A percentile compares a stretch with the other conserved stretches of the same genome.
Evolutionary conservation across 1,140 invertebrate genomes (phyloP).

Genomic region (Drosophila sp.): DNA sequence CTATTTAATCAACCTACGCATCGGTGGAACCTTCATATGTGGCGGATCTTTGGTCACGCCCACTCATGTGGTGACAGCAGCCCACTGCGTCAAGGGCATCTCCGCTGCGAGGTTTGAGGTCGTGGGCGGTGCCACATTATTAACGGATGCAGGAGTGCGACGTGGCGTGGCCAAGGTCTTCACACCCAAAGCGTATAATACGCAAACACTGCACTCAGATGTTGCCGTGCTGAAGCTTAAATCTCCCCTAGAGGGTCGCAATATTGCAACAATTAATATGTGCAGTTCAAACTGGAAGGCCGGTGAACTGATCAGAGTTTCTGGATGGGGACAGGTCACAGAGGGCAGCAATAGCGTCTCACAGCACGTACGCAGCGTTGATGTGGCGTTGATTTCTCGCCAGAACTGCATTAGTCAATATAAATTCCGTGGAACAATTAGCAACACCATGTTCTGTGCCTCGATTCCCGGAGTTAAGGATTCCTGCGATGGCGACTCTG

Average conservation of each 20-base stretch:
- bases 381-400: slow-evolving; percentile 60
- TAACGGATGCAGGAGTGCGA: slow-evolving; percentile 54
- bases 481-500: slow-evolving; percentile 86
- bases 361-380: slow-evolving; percentile 66
- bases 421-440: slow-evolving; percentile 55
- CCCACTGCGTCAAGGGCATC: slow-evolving; percentile 73
- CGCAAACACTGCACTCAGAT: slow-evolving; percentile 62
- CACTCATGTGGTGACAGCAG: slow-evolving; percentile 69
- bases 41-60: slow-evolving; percentile 63
- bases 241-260: slow-evolving; percentile 53
- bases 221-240: slow-evolving; percentile 71
- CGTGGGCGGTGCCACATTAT: slow-evolving; percentile 56
- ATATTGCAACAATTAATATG: slow-evolving; percentile 63
- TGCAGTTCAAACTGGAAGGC: slow-evolving; percentile 58
- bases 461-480: slow-evolving; percentile 64
- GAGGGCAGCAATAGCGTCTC: slow-evolving; percentile 54
- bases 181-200: slow-evolving; percentile 65
- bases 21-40: slow-evolving; percentile 60
- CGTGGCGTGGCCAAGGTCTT: slow-evolving; percentile 59
- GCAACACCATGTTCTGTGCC: slow-evolving; percentile 75
- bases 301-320: slow-evolving; percentile 69
- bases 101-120: slow-evolving; percentile 50
- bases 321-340: slow-evolving; percentile 63
- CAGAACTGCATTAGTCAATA: slow-evolving; percentile 63
- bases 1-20: slow-evolving; percentile 67